Evolutionary conservation across 2,797 vertebrate species (phyloP).

Genomic region (Sebastes aleutianus): DNA sequence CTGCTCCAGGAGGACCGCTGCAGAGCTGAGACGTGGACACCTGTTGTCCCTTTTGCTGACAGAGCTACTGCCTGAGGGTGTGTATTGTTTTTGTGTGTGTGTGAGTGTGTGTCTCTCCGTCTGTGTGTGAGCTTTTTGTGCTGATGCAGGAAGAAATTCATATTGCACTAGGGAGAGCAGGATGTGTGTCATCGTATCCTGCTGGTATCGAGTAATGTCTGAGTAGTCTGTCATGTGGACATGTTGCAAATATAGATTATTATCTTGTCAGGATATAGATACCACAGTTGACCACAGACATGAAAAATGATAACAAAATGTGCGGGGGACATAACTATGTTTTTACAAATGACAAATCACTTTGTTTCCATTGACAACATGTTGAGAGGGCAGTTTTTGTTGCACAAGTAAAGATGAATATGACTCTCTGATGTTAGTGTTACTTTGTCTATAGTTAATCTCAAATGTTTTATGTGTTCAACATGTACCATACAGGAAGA

Average conservation of each 20-base stretch:
- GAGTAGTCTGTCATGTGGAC: conserved; percentile 56
- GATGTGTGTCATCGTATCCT: conserved; percentile 49
- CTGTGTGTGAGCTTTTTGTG: conserved; percentile 34
- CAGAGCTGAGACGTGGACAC: conserved; percentile 7
- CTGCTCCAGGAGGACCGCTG: conserved; percentile 1
- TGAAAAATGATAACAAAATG: conserved; percentile 6
- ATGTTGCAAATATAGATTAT: conserved; percentile 47
- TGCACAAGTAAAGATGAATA: background rate
- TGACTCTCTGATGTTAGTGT: background rate
- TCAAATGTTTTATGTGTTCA: no score
- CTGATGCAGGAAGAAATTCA: conserved; percentile 54
- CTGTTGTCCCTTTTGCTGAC: conserved; percentile 47
- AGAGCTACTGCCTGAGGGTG: conserved; percentile 7
- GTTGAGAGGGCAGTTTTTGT: background rate
- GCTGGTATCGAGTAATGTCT: conserved; percentile 51
- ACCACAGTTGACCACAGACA: background rate
- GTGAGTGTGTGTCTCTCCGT: background rate
- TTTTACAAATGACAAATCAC: conserved; percentile 5
- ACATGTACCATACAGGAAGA: no score
- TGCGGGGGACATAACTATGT: background rate
- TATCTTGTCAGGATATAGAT: conserved; percentile 41
- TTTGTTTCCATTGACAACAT: background rate
- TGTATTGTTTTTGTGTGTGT: background rate
- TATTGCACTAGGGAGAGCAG: conserved; percentile 41
- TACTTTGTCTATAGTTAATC: background rate